Evolutionary conservation across 2,888 invertebrate genomes (phyloP), one percentile per base, ranked within the genome.

Genomic region (Idaea straminata): DNA sequence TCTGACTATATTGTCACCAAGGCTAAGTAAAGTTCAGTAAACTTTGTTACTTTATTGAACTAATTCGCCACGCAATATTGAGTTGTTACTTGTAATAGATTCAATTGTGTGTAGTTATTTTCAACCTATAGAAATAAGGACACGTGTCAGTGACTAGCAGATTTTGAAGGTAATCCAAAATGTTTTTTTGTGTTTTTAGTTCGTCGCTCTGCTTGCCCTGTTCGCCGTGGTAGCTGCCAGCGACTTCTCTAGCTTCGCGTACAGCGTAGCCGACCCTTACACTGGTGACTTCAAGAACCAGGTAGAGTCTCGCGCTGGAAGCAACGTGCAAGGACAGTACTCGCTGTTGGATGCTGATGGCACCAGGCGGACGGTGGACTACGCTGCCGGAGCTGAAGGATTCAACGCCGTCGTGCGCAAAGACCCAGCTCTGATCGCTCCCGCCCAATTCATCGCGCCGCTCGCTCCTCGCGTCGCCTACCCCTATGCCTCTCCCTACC

Each of bases 221-320:
- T 77, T 82, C 72, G 86, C 84, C 59, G 75, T 73, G 38, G 83
- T 79, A 15, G 74, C 72, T 66, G 83, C 80, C 59, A 76, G 77
- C 61, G 86, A 88, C 71, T 72, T 81, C 68, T 84, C 91, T 79
- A 89, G 91, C 78, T 94, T 92, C 84, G 87, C 93, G 0, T 94
- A 94, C 78, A 89, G 89, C 65, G 93, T 94, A n/a, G 92, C 94
- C 61, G 94, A 94, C 74, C 89, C 91, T 64, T 83, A 87, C 81
- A 94, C 94, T 59, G 94, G 94, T 5, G 94, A 94, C 83, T 89
- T 85, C 80, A 94, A 94, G 82, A 88, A 85, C 83, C 94, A 94
- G 83, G 81, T 86, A 3, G 94, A 94, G 79, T 84, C 81, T 69
- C 91, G 94, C 59, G 83, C 84, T 16, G 93, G 93, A 4, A 82